Evolutionary conservation across 1,140 invertebrate species (phyloP).

Genomic region (Drosophila pectinifera): DNA sequence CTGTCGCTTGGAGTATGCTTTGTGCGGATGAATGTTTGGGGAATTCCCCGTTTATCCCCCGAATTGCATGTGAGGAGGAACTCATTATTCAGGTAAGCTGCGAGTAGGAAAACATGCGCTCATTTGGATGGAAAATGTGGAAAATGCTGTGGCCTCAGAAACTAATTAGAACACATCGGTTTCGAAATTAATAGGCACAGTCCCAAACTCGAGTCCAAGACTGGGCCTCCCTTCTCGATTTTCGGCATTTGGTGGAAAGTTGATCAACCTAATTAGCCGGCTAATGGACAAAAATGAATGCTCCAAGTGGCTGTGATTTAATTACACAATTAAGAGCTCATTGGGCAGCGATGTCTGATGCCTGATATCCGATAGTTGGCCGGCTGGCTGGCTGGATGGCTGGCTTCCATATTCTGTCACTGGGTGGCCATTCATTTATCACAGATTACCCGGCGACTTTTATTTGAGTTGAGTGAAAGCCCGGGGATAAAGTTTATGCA

Average conservation of each 20-base stretch:
- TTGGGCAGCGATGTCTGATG: conserved; percentile 14
- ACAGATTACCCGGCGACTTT: conserved; percentile 19
- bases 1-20: conserved; percentile 43
- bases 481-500: conserved; percentile 51
- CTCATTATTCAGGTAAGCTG: conserved; percentile 78
- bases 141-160: conserved; percentile 40
- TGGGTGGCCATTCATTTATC: conserved; percentile 45
- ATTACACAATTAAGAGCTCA: conserved; percentile 65
- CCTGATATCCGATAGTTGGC: conserved; percentile 11
- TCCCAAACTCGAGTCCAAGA: conserved; percentile 9
- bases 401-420: conserved; percentile 12
- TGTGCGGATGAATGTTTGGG: conserved; percentile 29
- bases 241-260: conserved; percentile 32
- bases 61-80: conserved; percentile 46
- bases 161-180: conserved; percentile 70
- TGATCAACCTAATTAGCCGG: conserved; percentile 66
- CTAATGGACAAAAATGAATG: conserved; percentile 64
- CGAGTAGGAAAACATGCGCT: conserved; percentile 57
- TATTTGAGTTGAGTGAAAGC: conserved; percentile 34
- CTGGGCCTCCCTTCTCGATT: neutral
- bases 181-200: conserved; percentile 62
- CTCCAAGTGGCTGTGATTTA: conserved; percentile 68
- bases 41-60: conserved; percentile 8
- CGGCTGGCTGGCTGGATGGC: conserved; percentile 9
- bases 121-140: conserved; percentile 61